Conservation (phyloP, 2,888 invertebrate genomes). For the Acanthosoma haemorrhoidale region DNA sequence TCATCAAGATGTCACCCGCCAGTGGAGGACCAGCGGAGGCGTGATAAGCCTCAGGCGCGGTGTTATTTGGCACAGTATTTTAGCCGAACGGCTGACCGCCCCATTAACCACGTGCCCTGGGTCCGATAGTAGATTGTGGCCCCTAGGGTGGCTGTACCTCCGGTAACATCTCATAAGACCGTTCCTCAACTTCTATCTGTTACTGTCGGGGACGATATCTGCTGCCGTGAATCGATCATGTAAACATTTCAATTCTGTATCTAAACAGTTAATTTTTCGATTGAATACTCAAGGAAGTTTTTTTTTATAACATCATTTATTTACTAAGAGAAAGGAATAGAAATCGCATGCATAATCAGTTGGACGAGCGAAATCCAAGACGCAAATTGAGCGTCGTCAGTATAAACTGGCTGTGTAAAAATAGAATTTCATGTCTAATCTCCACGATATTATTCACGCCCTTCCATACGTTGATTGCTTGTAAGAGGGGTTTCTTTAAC, state of each 20-base stretch:
- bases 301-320: too few species aligned
- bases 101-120: neutral
- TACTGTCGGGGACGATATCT: neutral
- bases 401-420: too few species aligned
- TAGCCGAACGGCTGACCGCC: neutral
- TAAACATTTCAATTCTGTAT: slow-evolving; percentile 3
- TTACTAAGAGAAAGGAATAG: too few species aligned
- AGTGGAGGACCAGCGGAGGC: neutral
- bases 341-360: too few species aligned
- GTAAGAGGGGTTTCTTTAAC: too few species aligned
- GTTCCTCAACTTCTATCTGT: neutral
- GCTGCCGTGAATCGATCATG: neutral
- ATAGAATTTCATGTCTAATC: too few species aligned
- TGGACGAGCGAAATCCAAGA: too few species aligned
- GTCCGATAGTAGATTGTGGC: neutral
- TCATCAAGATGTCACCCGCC: neutral
- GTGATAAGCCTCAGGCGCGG: neutral
- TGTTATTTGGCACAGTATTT: slow-evolving; percentile 12
- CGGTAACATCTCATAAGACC: neutral
- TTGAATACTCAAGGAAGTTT: too few species aligned
- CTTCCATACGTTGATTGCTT: too few species aligned
- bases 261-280: too few species aligned
- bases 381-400: too few species aligned
- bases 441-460: too few species aligned
- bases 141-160: neutral